These are phyloP conservation scores for Pogonomyrmex californicus DNA, from an alignment of 1,140 invertebrate genomes.

Conservation along the genomic window DNA sequence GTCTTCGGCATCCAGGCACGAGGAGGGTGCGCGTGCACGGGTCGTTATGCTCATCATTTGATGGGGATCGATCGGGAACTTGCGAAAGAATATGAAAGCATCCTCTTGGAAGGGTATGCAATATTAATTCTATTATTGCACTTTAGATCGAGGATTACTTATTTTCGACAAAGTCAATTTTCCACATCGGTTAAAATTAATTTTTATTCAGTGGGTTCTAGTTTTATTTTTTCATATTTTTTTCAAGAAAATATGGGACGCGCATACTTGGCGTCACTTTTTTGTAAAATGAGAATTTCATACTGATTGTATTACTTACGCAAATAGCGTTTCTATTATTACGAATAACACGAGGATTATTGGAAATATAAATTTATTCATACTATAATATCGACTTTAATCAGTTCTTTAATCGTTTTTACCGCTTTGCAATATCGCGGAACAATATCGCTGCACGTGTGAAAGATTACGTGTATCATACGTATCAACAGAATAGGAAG, in stretches of 20 bases:
- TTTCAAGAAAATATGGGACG: no score
- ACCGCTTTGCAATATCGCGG: neutral
- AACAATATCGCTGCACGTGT: neutral
- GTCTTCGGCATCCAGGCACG: constrained; percentile 96
- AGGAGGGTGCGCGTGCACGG: constrained; percentile 94
- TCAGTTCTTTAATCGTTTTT: neutral
- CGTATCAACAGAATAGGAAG: neutral
- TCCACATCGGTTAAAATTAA: neutral
- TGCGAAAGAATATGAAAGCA: constrained; percentile 92
- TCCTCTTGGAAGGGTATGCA: constrained; percentile 91
- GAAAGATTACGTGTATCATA: neutral
- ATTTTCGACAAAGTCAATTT: neutral
- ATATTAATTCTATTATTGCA: neutral
- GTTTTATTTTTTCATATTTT: no score
- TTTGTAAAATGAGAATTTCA: neutral
- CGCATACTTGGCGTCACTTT: no score
- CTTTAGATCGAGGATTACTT: neutral
- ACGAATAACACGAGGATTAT: neutral
- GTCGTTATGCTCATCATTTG: constrained; percentile 94
- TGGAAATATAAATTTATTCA: neutral
- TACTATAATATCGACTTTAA: neutral
- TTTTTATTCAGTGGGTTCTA: neutral
- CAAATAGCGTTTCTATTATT: neutral
- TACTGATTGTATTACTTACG: constrained; percentile 9
- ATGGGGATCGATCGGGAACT: constrained; percentile 93